phyloP scores from a whole-genome alignment of 2,113 vertebrate genomes.

The Labeo catla region DNA sequence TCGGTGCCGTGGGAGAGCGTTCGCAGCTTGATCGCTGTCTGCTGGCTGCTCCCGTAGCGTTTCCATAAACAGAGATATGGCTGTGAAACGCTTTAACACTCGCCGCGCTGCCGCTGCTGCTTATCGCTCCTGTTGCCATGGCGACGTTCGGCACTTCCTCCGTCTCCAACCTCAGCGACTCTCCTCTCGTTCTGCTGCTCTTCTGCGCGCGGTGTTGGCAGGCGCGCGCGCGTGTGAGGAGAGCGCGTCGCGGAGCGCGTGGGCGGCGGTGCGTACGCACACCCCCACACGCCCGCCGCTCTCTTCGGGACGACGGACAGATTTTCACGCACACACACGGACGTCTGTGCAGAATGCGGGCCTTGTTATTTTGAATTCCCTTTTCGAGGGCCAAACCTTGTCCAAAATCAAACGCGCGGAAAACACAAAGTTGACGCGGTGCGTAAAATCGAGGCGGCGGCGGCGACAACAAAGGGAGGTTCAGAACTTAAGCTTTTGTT shows the following conservation, averaged over 20 bases:
- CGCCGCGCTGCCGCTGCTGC: slow-evolving; percentile 47
- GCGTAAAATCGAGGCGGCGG: slow-evolving; percentile 22
- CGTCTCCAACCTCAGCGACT: slow-evolving; percentile 11
- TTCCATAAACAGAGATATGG: slow-evolving; percentile 64
- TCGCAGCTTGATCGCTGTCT: slow-evolving; percentile 58
- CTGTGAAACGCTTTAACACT: slow-evolving; percentile 62
- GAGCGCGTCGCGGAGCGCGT: slow-evolving; percentile 43
- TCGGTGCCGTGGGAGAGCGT: slow-evolving; percentile 54
- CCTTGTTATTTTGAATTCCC: slow-evolving; percentile 55
- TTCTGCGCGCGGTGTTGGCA: neutral
- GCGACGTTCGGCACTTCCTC: slow-evolving; percentile 50
- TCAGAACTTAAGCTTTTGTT: slow-evolving; percentile 53
- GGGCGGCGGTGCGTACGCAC: slow-evolving; percentile 50
- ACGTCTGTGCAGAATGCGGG: slow-evolving; percentile 38
- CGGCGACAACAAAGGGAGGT: slow-evolving; percentile 13
- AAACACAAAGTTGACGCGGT: slow-evolving; percentile 15
- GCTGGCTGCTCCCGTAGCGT: slow-evolving; percentile 57
- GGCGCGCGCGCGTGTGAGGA: neutral
- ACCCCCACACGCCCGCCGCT: slow-evolving; percentile 39
- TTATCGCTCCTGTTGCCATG: slow-evolving; percentile 66
- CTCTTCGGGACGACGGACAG: slow-evolving; percentile 45
- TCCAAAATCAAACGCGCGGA: slow-evolving; percentile 39
- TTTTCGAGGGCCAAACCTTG: slow-evolving; percentile 41
- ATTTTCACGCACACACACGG: slow-evolving; percentile 35
- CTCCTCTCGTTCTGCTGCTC: neutral